Percentiles rank a stretch among this genome's conserved stretches.
phyloP scores from a whole-genome alignment of 2,797 vertebrate genomes.

The Anniella stebbinsi region DNA sequence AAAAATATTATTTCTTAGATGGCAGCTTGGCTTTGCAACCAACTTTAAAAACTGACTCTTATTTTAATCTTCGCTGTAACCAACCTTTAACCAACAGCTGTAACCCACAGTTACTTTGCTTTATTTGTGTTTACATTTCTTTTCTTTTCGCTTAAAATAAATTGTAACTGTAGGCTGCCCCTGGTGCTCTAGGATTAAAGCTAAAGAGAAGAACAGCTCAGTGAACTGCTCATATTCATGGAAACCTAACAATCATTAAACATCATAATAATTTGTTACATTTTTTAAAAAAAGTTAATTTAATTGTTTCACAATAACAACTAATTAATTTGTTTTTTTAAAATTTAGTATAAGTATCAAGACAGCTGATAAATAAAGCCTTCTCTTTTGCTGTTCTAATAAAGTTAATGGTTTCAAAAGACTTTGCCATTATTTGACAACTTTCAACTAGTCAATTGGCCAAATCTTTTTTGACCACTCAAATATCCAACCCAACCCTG shows the following conservation, averaged over 20 bases:
- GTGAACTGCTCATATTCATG: not conserved
- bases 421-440: not conserved
- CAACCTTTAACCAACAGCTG: too few relatives aligned
- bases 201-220: not conserved
- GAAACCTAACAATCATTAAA: not conserved
- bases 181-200: not conserved
- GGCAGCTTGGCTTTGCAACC: not conserved
- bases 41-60: not conserved
- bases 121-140: too few relatives aligned
- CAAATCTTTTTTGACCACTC: not conserved
- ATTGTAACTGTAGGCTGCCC: not conserved
- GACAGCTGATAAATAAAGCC: too few relatives aligned
- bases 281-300: not conserved
- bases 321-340: not conserved
- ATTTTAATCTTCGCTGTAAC: not conserved
- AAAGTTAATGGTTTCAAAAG: not conserved
- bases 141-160: not conserved
- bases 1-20: not conserved
- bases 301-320: not conserved
- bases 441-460: not conserved
- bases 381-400: not conserved
- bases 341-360: not conserved
- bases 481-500: not conserved
- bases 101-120: too few relatives aligned
- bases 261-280: not conserved